A percentile compares a stretch with the other conserved stretches of the same genome.
These are phyloP conservation scores for Tragelaphus buxtoni DNA, from an alignment of 2,113 vertebrate genomes.

Conservation along the genomic window DNA sequence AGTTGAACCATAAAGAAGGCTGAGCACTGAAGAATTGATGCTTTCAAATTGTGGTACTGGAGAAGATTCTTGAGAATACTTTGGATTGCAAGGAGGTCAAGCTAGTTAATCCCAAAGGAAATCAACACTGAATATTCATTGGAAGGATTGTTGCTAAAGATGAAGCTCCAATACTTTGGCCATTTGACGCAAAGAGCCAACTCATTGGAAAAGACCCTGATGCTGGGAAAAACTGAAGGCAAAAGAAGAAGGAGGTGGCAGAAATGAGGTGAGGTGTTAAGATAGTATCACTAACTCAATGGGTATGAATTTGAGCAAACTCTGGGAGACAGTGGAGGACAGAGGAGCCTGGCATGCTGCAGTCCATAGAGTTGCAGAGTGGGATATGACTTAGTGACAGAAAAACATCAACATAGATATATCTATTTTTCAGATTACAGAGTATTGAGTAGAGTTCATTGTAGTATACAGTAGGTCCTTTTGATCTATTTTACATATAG, in stretches of 20 bases:
- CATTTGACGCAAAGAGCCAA: background rate
- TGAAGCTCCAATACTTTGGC: background rate
- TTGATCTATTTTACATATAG: background rate
- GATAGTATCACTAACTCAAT: background rate
- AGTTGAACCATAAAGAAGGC: background rate
- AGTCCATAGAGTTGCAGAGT: background rate
- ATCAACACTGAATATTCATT: background rate
- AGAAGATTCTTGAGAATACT: background rate
- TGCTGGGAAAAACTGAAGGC: background rate
- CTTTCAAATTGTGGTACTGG: background rate
- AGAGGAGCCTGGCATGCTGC: background rate
- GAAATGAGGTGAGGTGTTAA: background rate
- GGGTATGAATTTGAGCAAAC: background rate
- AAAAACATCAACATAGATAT: background rate
- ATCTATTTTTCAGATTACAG: background rate
- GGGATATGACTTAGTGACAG: background rate
- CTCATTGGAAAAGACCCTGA: background rate
- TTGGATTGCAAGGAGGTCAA: background rate
- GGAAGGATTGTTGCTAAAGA: background rate
- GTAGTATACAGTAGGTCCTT: background rate
- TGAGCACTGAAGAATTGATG: background rate
- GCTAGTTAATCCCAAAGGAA: background rate
- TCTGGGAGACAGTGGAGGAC: background rate
- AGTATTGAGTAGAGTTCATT: background rate
- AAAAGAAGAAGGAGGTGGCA: background rate